phyloP scores from a whole-genome alignment of 2,888 invertebrate species.

The Ellobium chinense region DNA sequence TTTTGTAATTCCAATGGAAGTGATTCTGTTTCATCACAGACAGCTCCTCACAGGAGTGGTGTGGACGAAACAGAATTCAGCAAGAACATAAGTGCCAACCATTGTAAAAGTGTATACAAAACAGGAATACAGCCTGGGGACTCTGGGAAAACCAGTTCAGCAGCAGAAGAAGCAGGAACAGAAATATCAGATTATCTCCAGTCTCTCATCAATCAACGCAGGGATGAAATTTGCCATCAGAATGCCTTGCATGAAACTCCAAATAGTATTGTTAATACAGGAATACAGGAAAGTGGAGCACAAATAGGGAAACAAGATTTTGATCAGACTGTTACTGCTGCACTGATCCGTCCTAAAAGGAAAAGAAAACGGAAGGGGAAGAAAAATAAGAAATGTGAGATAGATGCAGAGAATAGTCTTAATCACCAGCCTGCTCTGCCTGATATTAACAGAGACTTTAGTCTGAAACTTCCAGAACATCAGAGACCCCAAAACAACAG shows the following conservation, averaged over 20 bases:
- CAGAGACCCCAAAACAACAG: conserved; percentile 5
- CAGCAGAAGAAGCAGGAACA: too few species aligned
- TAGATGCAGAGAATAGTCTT: background rate
- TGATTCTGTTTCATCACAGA: too few species aligned
- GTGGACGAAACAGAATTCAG: background rate
- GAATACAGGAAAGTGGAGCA: too few species aligned
- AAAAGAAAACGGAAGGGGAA: conserved; percentile 20
- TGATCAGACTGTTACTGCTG: background rate
- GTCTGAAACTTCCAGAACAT: conserved; percentile 23
- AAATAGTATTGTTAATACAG: too few species aligned
- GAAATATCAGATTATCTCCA: too few species aligned
- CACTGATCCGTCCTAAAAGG: background rate
- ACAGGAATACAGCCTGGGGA: too few species aligned
- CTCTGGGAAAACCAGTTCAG: too few species aligned
- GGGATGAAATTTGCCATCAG: too few species aligned
- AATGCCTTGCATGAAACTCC: too few species aligned
- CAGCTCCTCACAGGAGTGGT: background rate
- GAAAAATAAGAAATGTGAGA: background rate
- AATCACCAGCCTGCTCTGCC: background rate
- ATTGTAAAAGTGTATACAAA: too few species aligned
- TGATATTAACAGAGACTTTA: background rate
- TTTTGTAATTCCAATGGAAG: too few species aligned
- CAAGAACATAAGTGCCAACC: background rate
- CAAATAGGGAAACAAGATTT: background rate
- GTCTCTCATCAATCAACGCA: too few species aligned